Evolutionary conservation across 2,113 vertebrate genomes (phyloP), one percentile per base, ranked within the genome.

Genomic region (Tupaia chinensis): DNA sequence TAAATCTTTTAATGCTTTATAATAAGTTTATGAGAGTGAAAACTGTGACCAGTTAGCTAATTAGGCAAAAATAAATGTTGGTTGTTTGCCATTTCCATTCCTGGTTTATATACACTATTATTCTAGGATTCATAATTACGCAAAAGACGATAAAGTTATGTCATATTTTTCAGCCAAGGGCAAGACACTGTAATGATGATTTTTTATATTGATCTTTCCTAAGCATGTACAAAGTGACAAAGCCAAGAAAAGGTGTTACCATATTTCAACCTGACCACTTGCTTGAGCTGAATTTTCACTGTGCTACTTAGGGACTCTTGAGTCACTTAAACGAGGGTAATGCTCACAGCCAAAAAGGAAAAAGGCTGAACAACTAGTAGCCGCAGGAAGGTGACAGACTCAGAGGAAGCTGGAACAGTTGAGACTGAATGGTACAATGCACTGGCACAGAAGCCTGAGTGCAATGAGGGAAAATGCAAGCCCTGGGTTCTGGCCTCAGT

Each of bases 1-100:
- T 77, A 86, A 87, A 82, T 78, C 16, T 93, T 54, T 95, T 89
- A 25, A 88, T 86, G n/a, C 27, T 73, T 61, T 34, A 79, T 68
- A 90, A 73, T 85, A 95, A 77, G 69, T 90, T 68, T 58, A 73
- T 72, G 22, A 80, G 60, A 20, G 53, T 91, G 13, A 79, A 89
- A 68, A 32, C 53, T 81, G 70, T 44, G 44, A 90, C 9, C 27
- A 82, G 19, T 53, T 79, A 70, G 76, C n/a, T 58, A 61, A 44
- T 6, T 65, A 22, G 17, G 13, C 4, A 95, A 70, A 94, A 89
- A 54, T 69, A 54, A 93, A 86, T 73, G 85, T 83, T 82, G 63
- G 20, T 23, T 17, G 14, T 95, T 89, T 83, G 53, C 17, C 83
- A 1, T 73, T 79, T 96, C 29, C 17, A 7, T 65, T 93, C 65